Conservation (phyloP, 2,113 vertebrate genomes). For the Cathartes aura region DNA sequence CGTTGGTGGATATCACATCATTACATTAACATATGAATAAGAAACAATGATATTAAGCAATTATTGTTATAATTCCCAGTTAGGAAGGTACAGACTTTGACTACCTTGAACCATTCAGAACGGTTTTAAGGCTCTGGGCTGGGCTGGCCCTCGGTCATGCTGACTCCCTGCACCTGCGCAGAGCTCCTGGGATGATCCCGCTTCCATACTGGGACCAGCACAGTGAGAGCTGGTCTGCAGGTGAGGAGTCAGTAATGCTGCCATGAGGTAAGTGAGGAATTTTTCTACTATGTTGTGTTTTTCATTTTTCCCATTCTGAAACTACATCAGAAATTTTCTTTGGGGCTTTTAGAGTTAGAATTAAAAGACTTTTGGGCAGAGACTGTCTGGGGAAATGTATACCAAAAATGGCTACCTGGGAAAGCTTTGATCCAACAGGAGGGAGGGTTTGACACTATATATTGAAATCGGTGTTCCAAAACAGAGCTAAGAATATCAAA, state of each 20-base stretch:
- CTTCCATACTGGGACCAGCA: background rate
- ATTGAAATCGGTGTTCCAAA: background rate
- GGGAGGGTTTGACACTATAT: background rate
- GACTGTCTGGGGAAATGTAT: background rate
- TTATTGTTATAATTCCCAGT: background rate
- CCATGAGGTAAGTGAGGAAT: background rate
- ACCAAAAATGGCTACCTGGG: background rate
- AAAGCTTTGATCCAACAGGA: background rate
- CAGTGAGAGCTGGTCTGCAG: background rate
- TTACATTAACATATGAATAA: background rate
- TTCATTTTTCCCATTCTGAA: background rate
- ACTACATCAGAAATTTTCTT: background rate
- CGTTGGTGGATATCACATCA: background rate
- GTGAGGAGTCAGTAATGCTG: background rate
- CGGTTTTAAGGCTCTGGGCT: background rate
- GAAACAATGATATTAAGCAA: background rate
- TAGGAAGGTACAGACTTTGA: background rate
- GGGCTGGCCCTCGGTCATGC: rapidly evolving
- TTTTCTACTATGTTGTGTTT: background rate
- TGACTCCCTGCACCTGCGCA: too few species aligned
- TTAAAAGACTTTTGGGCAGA: background rate
- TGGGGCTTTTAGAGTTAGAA: background rate
- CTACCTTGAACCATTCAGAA: too few species aligned
- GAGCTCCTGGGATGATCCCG: background rate
- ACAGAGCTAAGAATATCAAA: background rate